These are phyloP conservation scores for Drosophila carrolli DNA, from an alignment of 1,140 invertebrate species.

Conservation along the genomic window DNA sequence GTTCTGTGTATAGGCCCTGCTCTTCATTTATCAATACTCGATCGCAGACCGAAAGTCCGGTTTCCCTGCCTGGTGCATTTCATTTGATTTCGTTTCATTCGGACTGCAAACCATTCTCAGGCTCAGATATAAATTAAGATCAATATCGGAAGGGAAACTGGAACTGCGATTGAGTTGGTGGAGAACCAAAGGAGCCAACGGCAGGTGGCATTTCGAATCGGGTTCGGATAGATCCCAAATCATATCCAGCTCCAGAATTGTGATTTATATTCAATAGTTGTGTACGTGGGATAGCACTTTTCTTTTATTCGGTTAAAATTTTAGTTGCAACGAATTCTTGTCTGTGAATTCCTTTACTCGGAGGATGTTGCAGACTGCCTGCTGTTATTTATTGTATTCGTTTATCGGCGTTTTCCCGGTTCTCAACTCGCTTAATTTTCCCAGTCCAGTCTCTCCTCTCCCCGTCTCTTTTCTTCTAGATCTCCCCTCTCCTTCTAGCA, in stretches of 20 bases:
- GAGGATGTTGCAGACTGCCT: slow-evolving; percentile 23
- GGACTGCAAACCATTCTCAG: slow-evolving; percentile 32
- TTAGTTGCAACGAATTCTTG: slow-evolving; percentile 10
- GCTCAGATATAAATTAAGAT: slow-evolving; percentile 71
- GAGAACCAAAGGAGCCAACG: slow-evolving; percentile 22
- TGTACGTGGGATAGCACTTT: slow-evolving; percentile 56
- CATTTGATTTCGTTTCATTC: slow-evolving; percentile 54
- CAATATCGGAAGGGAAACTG: slow-evolving; percentile 66
- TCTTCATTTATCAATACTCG: slow-evolving; percentile 72
- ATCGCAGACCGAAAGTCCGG: slow-evolving; percentile 45
- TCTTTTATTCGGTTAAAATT: slow-evolving; percentile 32
- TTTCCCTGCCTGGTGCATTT: slow-evolving; percentile 52
- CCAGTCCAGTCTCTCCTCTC: background rate
- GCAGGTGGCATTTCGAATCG: slow-evolving; percentile 58
- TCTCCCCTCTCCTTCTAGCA: background rate
- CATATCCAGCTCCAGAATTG: slow-evolving; percentile 29
- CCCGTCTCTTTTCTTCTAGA: background rate
- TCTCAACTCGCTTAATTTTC: slow-evolving; percentile 52
- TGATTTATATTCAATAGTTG: slow-evolving; percentile 72
- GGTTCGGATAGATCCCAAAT: slow-evolving; percentile 13
- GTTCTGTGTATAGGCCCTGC: slow-evolving; percentile 51
- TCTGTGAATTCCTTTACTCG: background rate
- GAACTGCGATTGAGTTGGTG: slow-evolving; percentile 27
- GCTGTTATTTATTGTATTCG: slow-evolving; percentile 60
- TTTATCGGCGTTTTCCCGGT: slow-evolving; percentile 39